Evolutionary conservation across 2,797 vertebrate genomes (phyloP), one percentile per base, ranked within the genome.

Genomic region (Lacerta viridis): DNA sequence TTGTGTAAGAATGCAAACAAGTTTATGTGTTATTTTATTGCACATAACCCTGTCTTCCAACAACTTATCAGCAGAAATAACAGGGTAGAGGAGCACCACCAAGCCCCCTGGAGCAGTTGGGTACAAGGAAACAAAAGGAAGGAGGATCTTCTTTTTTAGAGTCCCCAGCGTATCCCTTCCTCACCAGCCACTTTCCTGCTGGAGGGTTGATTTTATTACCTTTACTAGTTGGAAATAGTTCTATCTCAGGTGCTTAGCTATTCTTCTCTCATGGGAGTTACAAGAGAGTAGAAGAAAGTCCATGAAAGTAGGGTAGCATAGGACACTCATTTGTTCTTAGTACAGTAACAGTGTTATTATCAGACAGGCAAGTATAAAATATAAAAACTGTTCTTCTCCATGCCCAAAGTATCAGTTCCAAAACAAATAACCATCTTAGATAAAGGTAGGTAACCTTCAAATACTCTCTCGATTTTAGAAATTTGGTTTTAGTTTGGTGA

Each of bases 401-500:
- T 7, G 5, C 0, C 15, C 43, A 25, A 74, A 61, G 20, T 36
- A 68, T 2, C n/a, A 5, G 7, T 6, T 55, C 20, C 66, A 69
- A 27, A 89, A 9, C 72, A 43, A 81, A 36, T 39, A 77, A 46
- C 29, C 0, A 59, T 46, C 0, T 25, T 88, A 79, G n/a, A 66
- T 75, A 85, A n/a, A 90, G 46, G 61, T 78, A 71, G 33, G 11
- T 13, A 27, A 36, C 20, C 13, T 66, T 85, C 71, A 17, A 64
- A 83, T 2, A 78, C 5, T 82, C 87, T 75, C 7, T 0, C 25
- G 0, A 46, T 4, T 20, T 27, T 25, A 74, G 75, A 33, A 83
- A 43, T 55, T 10, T 87, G 55, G 27, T 80, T 20, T 66, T 91
- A 84, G 66, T 91, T 93, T 91, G 36, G 36, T 75, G 89, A 78